Evolutionary conservation across 92 coral and sea anemone species (phyloP), one percentile per base, ranked within the genome.

Genomic region (Epizoanthus rinbou): DNA sequence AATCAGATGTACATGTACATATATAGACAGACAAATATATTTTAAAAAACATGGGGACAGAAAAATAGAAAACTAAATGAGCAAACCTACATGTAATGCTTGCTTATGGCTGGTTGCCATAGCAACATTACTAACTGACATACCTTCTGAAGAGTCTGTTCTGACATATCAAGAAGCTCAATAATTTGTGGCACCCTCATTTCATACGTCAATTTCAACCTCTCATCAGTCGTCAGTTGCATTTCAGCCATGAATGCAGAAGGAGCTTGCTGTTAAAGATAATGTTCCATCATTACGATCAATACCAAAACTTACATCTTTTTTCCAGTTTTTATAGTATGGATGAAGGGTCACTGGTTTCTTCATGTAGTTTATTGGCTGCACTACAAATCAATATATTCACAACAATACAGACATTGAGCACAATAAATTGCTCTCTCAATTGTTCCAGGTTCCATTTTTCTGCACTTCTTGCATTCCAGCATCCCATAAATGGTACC

Each of bases 221-320:
- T 91, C 83, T 96, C 99, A 41, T 90, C 92, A 60, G 99, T 96
- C 35, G 94, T 96, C 41, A 96, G 85, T 82, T 96, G 98, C 99
- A 96, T 96, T 73, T 96, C 99, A 59, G 99, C 99, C 94, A 96
- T 94, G 60, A 85, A 96, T 39, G 99, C 99, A 59, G 99, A 96
- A 73, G 99, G 99, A 17, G 98, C 98, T 94, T 96, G 99, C 99
- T 96, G 70, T 18, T 71, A 25, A 28, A 13, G 23, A 31, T 13
- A 24, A 71, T 25, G 3, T 19, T 23, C 3, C 4, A 11, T 67
- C 0, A 31, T 28, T 28, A 28, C 28, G 14, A 24, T 31, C 3
- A 65, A 25, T 3, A 65, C 22, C 21, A 65, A 66, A 13, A 22
- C 10, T 43, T 6, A 10, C 50, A 43, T 6, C 8, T 6, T 43